These are phyloP conservation scores for Agrilus biguttatus DNA, from an alignment of 2,888 invertebrate genomes.

Conservation along the genomic window DNA sequence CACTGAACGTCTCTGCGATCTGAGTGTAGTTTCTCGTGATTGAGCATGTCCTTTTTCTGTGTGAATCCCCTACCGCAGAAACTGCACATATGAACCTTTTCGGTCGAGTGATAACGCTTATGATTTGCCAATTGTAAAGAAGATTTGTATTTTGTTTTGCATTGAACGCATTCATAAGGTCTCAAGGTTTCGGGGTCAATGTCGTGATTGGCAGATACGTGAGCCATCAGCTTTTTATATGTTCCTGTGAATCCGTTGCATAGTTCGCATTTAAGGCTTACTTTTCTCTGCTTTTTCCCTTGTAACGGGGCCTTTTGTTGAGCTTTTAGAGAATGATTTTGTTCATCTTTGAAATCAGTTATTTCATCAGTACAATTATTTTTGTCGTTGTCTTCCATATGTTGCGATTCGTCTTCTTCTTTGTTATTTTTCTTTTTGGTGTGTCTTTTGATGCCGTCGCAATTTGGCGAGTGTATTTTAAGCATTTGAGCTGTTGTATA, in stretches of 20 bases:
- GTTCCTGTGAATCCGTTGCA: no score
- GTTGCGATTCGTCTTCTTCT: slow-evolving; percentile 1
- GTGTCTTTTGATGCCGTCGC: slow-evolving; percentile 8
- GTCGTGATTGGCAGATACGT: slow-evolving; percentile 15
- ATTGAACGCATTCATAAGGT: slow-evolving; percentile 19
- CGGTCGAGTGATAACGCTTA: slow-evolving; percentile 18
- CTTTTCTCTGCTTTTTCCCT: no score
- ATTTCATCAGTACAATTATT: no score
- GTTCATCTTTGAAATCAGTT: no score
- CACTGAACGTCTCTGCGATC: slow-evolving; percentile 19
- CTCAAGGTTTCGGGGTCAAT: slow-evolving; percentile 16
- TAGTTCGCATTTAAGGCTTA: no score
- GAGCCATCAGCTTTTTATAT: slow-evolving; percentile 15
- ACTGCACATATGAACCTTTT: slow-evolving; percentile 18
- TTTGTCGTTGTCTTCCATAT: background rate
- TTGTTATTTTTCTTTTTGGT: background rate
- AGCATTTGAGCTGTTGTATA: slow-evolving; percentile 13
- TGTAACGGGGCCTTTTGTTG: no score
- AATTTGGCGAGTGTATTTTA: slow-evolving; percentile 13
- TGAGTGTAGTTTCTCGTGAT: slow-evolving; percentile 20
- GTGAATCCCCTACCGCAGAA: slow-evolving; percentile 29
- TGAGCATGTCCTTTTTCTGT: slow-evolving; percentile 19
- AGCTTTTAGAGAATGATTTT: no score
- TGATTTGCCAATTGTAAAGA: slow-evolving; percentile 20
- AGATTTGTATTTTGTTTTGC: slow-evolving; percentile 17